Evolutionary conservation across 2,888 invertebrate species (phyloP).

Genomic region (Branchipolynoe longqiensis): DNA sequence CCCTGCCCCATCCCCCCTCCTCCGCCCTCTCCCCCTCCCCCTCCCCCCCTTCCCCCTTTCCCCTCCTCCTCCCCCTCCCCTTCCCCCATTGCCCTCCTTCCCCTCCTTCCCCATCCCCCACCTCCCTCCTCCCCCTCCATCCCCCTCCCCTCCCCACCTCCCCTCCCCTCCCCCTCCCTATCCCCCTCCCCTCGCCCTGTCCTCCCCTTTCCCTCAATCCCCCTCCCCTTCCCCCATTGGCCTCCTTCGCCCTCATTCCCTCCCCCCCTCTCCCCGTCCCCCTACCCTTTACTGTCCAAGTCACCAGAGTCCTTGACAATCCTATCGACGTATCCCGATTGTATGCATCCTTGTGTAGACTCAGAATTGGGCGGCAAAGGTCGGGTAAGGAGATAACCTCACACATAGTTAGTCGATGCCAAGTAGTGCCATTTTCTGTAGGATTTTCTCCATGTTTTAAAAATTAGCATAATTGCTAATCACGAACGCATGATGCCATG

Average conservation of each 20-base stretch:
- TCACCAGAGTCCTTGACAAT: too few species aligned
- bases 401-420: too few species aligned
- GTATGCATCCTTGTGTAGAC: too few species aligned
- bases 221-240: not conserved
- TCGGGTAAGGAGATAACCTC: too few species aligned
- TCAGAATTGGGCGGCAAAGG: too few species aligned
- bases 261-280: not conserved
- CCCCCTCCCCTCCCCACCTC: conserved; percentile 1
- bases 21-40: not conserved
- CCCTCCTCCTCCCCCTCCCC: not conserved
- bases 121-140: not conserved
- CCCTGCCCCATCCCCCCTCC: not conserved
- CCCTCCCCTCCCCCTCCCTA: not conserved
- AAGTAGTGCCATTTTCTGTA: too few species aligned
- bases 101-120: not conserved
- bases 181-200: not conserved
- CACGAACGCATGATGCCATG: too few species aligned
- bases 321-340: too few species aligned
- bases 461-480: too few species aligned
- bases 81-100: not conserved
- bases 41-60: not conserved
- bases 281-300: not conserved
- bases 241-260: not conserved
- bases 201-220: too few species aligned
- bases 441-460: too few species aligned